Evolutionary conservation across 2,797 vertebrate species (phyloP).

Genomic region (Ammospiza maritima): DNA sequence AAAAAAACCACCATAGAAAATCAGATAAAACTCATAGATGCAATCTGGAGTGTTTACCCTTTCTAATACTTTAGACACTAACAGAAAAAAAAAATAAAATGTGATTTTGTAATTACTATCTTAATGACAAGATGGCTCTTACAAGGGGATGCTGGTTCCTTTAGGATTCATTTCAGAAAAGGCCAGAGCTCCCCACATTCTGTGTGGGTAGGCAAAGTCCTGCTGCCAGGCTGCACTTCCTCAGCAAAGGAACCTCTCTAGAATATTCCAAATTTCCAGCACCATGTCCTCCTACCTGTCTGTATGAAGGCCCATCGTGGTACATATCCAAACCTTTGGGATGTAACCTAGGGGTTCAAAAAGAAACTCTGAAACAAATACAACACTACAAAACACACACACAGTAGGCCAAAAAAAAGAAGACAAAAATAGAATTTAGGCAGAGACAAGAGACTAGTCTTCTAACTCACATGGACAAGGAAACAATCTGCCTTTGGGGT

Average conservation of each 20-base stretch:
- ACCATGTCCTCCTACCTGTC: constrained; percentile 79
- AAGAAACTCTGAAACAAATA: background rate
- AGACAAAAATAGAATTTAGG: background rate
- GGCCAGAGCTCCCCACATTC: background rate
- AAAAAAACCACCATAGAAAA: rapidly evolving
- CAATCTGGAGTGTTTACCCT: background rate
- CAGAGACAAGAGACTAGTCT: background rate
- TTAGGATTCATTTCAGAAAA: background rate
- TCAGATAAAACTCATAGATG: background rate
- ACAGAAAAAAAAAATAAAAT: background rate
- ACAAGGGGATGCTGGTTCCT: background rate
- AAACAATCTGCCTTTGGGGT: background rate
- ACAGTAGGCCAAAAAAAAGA: background rate
- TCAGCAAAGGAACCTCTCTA: background rate
- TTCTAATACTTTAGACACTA: background rate
- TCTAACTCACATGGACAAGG: rapidly evolving
- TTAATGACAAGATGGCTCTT: background rate
- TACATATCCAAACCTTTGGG: constrained; percentile 90
- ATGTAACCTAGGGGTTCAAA: constrained; percentile 82
- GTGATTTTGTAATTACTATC: background rate
- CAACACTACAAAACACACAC: background rate
- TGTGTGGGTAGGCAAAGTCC: background rate
- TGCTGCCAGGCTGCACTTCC: background rate
- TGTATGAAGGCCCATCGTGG: constrained; percentile 83
- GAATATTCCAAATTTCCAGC: background rate